Percentiles rank a stretch among this genome's conserved stretches.
These are phyloP conservation scores for Apodemia mormo DNA, from an alignment of 2,888 invertebrate species.

Conservation along the genomic window DNA sequence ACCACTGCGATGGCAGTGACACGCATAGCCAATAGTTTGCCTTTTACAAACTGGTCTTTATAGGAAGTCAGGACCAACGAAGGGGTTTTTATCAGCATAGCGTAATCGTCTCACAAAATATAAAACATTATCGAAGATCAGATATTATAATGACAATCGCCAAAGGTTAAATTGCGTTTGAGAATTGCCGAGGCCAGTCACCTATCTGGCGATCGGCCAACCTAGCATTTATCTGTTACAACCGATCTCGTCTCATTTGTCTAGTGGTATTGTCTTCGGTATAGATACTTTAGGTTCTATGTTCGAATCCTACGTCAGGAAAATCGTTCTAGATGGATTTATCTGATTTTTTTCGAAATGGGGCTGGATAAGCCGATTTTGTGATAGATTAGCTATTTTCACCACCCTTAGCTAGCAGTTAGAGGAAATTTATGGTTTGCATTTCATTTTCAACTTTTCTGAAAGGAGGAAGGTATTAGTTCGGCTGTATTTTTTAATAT, in stretches of 20 bases:
- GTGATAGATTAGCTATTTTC: neutral
- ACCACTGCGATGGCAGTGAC: too few species aligned
- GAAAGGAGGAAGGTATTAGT: too few species aligned
- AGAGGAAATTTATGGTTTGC: too few species aligned
- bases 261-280: neutral
- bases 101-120: neutral
- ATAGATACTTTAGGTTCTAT: neutral
- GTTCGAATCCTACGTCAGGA: neutral
- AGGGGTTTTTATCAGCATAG: too few species aligned
- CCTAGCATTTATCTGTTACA: neutral
- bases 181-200: conserved; percentile 9
- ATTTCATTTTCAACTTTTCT: too few species aligned
- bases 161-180: conserved; percentile 16
- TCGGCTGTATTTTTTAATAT: too few species aligned
- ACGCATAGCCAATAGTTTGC: too few species aligned
- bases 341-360: neutral
- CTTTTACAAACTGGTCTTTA: too few species aligned
- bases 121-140: neutral
- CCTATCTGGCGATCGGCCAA: conserved; percentile 8
- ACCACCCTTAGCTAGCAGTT: too few species aligned
- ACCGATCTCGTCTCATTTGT: neutral
- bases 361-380: neutral
- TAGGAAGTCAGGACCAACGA: too few species aligned
- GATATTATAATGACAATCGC: conserved; percentile 10
- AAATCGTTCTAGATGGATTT: neutral